Conservation (phyloP, 1,140 invertebrate species). For the Trichomalopsis sarcophagae region DNA sequence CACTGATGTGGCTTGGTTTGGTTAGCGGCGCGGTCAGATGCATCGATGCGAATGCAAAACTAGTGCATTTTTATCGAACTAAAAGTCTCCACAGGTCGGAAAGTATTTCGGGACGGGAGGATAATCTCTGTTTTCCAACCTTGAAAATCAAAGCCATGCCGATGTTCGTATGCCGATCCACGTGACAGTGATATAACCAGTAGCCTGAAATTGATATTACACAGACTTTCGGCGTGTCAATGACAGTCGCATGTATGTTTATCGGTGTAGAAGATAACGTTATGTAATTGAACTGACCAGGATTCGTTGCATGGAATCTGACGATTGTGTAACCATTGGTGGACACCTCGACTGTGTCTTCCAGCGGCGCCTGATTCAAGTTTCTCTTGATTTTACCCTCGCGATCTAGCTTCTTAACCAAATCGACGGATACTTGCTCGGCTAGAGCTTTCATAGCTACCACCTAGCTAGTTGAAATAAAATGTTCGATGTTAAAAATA, state of each 20-base stretch:
- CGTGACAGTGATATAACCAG: slow-evolving; percentile 75
- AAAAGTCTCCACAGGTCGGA: slow-evolving; percentile 41
- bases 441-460: slow-evolving; percentile 78
- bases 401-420: slow-evolving; percentile 75
- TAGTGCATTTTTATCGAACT: no score
- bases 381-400: slow-evolving; percentile 85
- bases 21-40: no score
- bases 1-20: no score
- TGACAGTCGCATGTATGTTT: background rate
- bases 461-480: slow-evolving; percentile 72
- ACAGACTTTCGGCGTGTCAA: background rate
- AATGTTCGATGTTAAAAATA: background rate
- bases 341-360: slow-evolving; percentile 90
- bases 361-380: slow-evolving; percentile 83
- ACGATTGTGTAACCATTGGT: slow-evolving; percentile 90
- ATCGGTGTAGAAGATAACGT: background rate
- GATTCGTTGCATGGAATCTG: slow-evolving; percentile 15
- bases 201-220: slow-evolving; percentile 60
- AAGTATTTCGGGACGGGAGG: slow-evolving; percentile 67
- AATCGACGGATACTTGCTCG: slow-evolving; percentile 75
- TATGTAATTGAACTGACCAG: background rate
- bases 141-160: slow-evolving; percentile 74
- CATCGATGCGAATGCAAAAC: no score
- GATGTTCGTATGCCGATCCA: slow-evolving; percentile 71
- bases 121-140: slow-evolving; percentile 68